Evolutionary conservation across 2,888 invertebrate genomes (phyloP).

Genomic region (Drosophila multiciliata): DNA sequence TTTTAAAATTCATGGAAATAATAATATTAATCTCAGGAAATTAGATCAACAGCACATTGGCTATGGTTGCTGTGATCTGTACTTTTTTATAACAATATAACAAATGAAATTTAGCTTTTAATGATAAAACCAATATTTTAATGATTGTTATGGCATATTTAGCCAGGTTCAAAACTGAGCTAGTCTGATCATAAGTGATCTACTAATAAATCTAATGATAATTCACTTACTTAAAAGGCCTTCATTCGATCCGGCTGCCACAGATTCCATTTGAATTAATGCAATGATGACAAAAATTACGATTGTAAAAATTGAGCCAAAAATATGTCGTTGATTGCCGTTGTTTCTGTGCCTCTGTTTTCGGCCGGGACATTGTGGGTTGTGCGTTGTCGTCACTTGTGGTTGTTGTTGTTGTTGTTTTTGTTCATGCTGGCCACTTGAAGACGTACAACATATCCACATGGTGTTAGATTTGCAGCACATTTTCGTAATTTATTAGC

Average conservation of each 20-base stretch:
- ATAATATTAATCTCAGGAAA: constrained; percentile 29
- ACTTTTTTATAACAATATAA: neutral
- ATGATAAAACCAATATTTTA: neutral
- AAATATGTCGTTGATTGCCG: constrained; percentile 17
- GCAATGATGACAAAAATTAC: constrained; percentile 36
- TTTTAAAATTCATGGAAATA: constrained; percentile 32
- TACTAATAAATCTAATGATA: neutral
- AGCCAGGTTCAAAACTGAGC: neutral
- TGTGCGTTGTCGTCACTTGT: constrained; percentile 26
- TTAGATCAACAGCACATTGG: constrained; percentile 25
- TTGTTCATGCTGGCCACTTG: constrained; percentile 45
- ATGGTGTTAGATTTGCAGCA: constrained; percentile 73
- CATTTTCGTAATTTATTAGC: constrained; percentile 67
- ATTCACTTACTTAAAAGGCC: constrained; percentile 63
- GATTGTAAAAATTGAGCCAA: constrained; percentile 29
- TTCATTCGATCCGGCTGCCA: constrained; percentile 44
- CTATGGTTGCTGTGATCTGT: neutral
- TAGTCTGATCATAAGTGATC: neutral
- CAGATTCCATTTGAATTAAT: constrained; percentile 45
- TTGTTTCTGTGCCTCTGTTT: constrained; percentile 14
- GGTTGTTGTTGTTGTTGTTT: constrained; percentile 25
- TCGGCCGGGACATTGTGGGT: constrained; percentile 44
- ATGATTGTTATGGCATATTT: too few species aligned
- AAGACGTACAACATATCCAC: constrained; percentile 61
- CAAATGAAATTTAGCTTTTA: neutral